Evolutionary conservation across 2,797 vertebrate genomes (phyloP).

Genomic region (Spinus olivaceus): DNA sequence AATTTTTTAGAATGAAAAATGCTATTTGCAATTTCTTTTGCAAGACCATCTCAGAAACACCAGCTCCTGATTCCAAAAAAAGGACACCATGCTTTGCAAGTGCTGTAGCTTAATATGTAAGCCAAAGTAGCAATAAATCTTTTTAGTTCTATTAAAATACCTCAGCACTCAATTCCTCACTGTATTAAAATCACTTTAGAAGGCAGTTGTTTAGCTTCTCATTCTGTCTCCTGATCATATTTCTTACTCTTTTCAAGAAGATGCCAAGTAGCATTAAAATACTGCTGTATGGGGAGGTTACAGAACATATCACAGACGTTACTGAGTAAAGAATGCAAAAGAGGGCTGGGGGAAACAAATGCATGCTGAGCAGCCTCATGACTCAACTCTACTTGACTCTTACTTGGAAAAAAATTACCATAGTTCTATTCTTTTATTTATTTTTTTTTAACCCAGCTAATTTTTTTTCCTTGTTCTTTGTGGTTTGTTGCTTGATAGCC

Average conservation of each 20-base stretch:
- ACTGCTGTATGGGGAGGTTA: background rate
- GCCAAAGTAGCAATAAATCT: slow-evolving; percentile 40
- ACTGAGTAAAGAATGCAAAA: background rate
- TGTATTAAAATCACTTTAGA: slow-evolving; percentile 60
- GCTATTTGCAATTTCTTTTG: background rate
- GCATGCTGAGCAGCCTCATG: background rate
- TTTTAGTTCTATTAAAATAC: slow-evolving; percentile 33
- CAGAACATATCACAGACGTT: background rate
- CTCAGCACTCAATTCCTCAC: slow-evolving; percentile 1
- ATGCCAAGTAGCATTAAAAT: slow-evolving; percentile 53
- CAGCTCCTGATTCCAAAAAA: background rate
- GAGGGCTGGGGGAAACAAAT: slow-evolving; percentile 8
- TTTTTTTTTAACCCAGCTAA: background rate
- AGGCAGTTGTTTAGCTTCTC: slow-evolving; percentile 56
- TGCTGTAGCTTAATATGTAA: background rate
- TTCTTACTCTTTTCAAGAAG: slow-evolving; percentile 56
- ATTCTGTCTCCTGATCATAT: slow-evolving; percentile 37
- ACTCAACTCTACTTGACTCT: background rate
- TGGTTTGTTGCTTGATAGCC: background rate
- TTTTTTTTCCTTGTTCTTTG: background rate
- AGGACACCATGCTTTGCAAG: background rate
- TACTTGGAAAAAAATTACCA: background rate
- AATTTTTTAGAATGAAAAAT: background rate
- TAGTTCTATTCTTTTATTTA: background rate
- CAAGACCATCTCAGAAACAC: background rate